Base-by-base conservation (phyloP, 2,888 invertebrate genomes). In the Microctonus brassicae region DNA sequence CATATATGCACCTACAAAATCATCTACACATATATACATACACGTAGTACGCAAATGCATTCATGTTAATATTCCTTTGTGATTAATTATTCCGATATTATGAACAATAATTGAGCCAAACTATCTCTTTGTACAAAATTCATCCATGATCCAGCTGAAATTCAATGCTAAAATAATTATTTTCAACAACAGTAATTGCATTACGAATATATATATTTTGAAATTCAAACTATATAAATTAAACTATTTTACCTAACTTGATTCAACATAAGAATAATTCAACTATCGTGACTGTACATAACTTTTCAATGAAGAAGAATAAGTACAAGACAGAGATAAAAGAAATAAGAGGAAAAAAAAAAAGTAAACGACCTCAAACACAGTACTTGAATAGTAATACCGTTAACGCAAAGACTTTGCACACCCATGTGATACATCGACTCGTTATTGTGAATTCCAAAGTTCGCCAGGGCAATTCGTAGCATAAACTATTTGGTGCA, bases 401-500 rank as follows among this genome's bases (percentile, higher is more conserved):
- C 11, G 55, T 55, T 55, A 55, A 26, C 33, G 47, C 33, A 62
- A 36, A 22, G 42, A 39, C 17, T 24, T 29, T 52, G 20, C 53
- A 57, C 11, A 42, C 13, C 5, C 34, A n/a, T 39, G n/a, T 24
- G 34, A 60, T 61, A 39, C 34, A 69, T 72, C 60, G 70, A 69
- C 60, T 69, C 69, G 73, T 75, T 74, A 74, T 72, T 75, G 67
- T 65, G 61, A 77, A 75, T 77, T 72, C 72, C 70, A 69, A 69
- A 75, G 69, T 70, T 69, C 58, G 67, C 67, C 47, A 20, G 61
- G 53, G 69, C 67, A 76, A 76, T 77, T 73, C 72, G 69, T 74
- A 61, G 58, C 63, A 58, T 47, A 47, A 60, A 22, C 70, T 73
- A 70, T 76, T 70, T 47, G 62, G 62, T 68, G 65, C 68, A 60